A percentile compares a stretch with the other conserved stretches of the same genome.
Conservation (phyloP, 2,113 vertebrate genomes). For the Todiramphus chloris region DNA sequence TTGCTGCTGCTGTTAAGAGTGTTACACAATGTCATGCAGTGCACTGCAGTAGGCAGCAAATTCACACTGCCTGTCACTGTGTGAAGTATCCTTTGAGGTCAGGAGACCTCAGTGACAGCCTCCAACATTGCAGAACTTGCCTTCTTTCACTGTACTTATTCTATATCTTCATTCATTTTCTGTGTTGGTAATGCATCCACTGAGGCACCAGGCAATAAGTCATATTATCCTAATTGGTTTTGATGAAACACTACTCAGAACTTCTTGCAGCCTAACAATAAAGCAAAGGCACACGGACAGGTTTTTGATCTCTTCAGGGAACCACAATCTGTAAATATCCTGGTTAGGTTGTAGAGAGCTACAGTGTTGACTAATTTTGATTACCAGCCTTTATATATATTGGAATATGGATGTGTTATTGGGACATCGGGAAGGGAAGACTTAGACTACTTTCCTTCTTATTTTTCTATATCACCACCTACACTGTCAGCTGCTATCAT, state of each 20-base stretch:
- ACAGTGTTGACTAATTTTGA: not conserved
- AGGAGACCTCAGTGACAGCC: not conserved
- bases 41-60: not conserved
- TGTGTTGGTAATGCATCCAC: not conserved
- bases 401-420: not conserved
- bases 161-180: not conserved
- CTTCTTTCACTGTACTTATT: not conserved
- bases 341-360: not conserved
- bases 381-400: not conserved
- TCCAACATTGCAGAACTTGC: fast-evolving
- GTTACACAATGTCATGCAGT: fast-evolving
- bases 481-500: slow-evolving; percentile 26
- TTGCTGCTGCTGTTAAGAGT: too few relatives aligned
- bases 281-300: not conserved
- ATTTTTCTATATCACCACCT: slow-evolving; percentile 16
- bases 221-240: not conserved
- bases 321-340: not conserved
- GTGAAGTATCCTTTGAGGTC: not conserved
- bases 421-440: not conserved
- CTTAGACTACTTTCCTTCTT: not conserved
- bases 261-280: not conserved
- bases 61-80: fast-evolving
- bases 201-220: not conserved
- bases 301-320: not conserved
- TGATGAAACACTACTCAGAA: not conserved